A percentile compares a stretch with the other conserved stretches of the same genome.
Conservation (phyloP, 2,888 invertebrate species). For the Meliscaeva auricollis region DNA sequence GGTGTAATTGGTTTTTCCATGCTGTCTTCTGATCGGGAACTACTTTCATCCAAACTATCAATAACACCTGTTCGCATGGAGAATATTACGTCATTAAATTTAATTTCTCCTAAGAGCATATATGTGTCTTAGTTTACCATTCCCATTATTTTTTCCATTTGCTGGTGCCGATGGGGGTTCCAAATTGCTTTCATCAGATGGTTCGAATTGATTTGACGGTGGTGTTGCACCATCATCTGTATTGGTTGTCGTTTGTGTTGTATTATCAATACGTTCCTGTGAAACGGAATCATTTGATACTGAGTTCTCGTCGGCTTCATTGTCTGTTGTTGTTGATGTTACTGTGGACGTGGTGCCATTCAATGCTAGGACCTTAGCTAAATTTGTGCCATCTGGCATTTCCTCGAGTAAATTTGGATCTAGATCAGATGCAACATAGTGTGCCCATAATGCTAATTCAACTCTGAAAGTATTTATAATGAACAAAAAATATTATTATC, state of each 20-base stretch:
- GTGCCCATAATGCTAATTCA: slow-evolving; percentile 96
- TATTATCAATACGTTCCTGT: slow-evolving; percentile 83
- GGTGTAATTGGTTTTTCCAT: slow-evolving; percentile 88
- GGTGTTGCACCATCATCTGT: slow-evolving; percentile 79
- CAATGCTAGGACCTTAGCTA: slow-evolving; percentile 76
- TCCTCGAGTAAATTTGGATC: slow-evolving; percentile 93
- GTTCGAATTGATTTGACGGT: slow-evolving; percentile 79
- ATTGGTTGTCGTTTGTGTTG: slow-evolving; percentile 85
- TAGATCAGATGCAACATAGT: slow-evolving; percentile 93
- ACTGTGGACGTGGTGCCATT: slow-evolving; percentile 79
- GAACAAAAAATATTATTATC: too few relatives aligned
- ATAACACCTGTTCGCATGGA: slow-evolving; percentile 71
- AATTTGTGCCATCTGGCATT: slow-evolving; percentile 85
- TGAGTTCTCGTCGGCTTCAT: slow-evolving; percentile 81
- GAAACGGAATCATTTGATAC: slow-evolving; percentile 83
- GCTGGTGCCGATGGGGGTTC: slow-evolving; percentile 86
- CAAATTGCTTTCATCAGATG: slow-evolving; percentile 92
- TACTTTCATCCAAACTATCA: slow-evolving; percentile 88
- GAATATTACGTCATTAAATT: background rate
- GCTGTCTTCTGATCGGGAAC: slow-evolving; percentile 90
- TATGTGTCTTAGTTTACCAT: slow-evolving; percentile 62
- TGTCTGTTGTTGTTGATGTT: slow-evolving; percentile 75
- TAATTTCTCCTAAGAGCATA: background rate
- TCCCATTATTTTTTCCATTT: slow-evolving; percentile 77
- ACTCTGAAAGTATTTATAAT: slow-evolving; percentile 85